phyloP scores from a whole-genome alignment of 2,113 vertebrate species.

The Microtus montanus region DNA sequence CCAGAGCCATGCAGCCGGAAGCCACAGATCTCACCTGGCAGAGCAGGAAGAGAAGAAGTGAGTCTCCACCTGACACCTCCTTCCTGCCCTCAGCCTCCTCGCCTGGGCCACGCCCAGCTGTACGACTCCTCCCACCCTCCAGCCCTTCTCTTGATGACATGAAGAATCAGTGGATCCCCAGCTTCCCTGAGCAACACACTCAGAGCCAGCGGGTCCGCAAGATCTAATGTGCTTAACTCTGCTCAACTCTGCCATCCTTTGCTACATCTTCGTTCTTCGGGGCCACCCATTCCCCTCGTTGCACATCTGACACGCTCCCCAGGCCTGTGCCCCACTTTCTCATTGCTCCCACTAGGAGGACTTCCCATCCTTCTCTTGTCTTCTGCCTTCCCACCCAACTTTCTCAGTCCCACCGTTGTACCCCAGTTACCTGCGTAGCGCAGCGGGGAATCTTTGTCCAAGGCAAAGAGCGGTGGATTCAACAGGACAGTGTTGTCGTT shows the following conservation, averaged over 20 bases:
- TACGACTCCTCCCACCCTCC: neutral
- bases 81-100: neutral
- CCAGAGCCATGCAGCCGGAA: slow-evolving; percentile 96
- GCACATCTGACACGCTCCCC: neutral
- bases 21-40: slow-evolving; percentile 96
- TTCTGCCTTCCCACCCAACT: neutral
- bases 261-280: neutral
- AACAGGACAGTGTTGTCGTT: slow-evolving; percentile 98
- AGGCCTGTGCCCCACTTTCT: neutral
- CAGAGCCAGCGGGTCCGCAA: neutral
- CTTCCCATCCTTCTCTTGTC: neutral
- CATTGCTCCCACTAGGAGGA: neutral
- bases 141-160: neutral
- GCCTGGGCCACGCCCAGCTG: neutral
- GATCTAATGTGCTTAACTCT: neutral
- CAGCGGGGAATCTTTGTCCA: slow-evolving; percentile 98
- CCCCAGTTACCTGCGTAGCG: slow-evolving; percentile 93
- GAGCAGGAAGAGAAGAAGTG: neutral
- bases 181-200: neutral
- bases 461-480: slow-evolving; percentile 96
- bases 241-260: neutral
- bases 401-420: neutral
- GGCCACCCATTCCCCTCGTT: neutral
- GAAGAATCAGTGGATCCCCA: neutral
- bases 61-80: neutral